Evolutionary conservation across 2,888 invertebrate species (phyloP).

Genomic region (Alitta virens): DNA sequence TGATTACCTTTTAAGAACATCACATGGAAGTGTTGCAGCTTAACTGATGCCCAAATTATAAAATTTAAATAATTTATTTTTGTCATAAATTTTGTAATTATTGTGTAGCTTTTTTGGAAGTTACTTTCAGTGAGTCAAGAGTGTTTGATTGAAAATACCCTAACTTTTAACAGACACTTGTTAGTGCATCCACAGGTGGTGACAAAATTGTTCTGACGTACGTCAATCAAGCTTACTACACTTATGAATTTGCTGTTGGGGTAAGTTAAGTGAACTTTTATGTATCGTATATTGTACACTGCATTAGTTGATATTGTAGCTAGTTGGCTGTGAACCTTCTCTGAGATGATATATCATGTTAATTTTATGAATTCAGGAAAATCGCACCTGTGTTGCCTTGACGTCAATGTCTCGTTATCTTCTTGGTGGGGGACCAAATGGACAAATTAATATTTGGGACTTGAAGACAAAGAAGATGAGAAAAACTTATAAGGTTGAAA

Average conservation of each 20-base stretch:
- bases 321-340: too few relatives aligned
- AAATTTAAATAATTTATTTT: too few relatives aligned
- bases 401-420: slow-evolving; percentile 45
- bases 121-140: background rate
- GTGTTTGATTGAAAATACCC: slow-evolving; percentile 3
- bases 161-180: slow-evolving; percentile 30
- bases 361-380: slow-evolving; percentile 33
- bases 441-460: slow-evolving; percentile 47
- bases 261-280: slow-evolving; percentile 10
- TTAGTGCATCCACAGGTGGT: slow-evolving; percentile 39
- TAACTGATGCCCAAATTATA: too few relatives aligned
- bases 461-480: slow-evolving; percentile 42
- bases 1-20: too few relatives aligned
- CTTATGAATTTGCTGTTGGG: slow-evolving; percentile 9
- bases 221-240: slow-evolving; percentile 2
- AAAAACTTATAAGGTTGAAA: slow-evolving; percentile 49
- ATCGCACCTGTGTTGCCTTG: slow-evolving; percentile 41
- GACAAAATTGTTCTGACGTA: slow-evolving; percentile 39
- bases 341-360: too few relatives aligned
- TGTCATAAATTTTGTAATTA: too few relatives aligned
- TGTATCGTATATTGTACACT: background rate
- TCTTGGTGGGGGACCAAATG: slow-evolving; percentile 42
- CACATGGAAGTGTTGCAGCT: too few relatives aligned
- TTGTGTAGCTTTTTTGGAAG: too few relatives aligned
- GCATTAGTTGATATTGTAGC: too few relatives aligned